Evolutionary conservation across 2,113 vertebrate genomes (phyloP).

Genomic region (Aphyosemion australe): DNA sequence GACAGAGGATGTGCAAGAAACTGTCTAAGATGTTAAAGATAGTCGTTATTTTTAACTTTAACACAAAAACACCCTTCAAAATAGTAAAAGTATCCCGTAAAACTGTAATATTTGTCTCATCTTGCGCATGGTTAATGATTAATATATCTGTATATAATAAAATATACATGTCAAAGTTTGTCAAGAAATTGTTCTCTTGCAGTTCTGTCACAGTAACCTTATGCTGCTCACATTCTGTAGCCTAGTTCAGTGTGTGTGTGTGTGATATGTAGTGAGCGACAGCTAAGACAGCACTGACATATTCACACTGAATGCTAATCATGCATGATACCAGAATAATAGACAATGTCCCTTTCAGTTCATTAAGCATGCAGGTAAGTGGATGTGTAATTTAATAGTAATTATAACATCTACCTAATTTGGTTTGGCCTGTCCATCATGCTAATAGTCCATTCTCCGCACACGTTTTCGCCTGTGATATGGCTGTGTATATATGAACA

Average conservation of each 20-base stretch:
- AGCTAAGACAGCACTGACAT: constrained; percentile 43
- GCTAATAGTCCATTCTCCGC: constrained; percentile 51
- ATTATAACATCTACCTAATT: constrained; percentile 71
- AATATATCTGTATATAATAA: too few species aligned
- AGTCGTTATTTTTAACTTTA: too few species aligned
- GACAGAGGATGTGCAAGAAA: too few species aligned
- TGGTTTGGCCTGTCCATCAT: constrained; percentile 62
- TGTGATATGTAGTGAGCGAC: constrained; percentile 49
- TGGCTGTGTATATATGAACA: constrained; percentile 41
- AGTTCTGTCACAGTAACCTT: constrained; percentile 42
- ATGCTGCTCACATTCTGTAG: constrained; percentile 46
- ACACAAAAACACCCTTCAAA: too few species aligned
- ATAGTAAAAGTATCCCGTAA: too few species aligned
- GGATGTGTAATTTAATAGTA: constrained; percentile 70
- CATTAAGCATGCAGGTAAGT: constrained; percentile 75
- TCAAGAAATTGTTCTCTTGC: constrained; percentile 27
- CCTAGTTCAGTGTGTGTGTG: constrained; percentile 10
- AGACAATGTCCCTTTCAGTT: constrained; percentile 68
- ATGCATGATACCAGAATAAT: constrained; percentile 72
- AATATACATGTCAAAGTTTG: too few species aligned
- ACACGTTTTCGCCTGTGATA: constrained; percentile 49
- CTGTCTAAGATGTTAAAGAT: too few species aligned
- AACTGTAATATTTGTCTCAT: too few species aligned
- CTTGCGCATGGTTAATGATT: too few species aligned
- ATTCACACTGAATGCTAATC: constrained; percentile 67